Evolutionary conservation across 2,797 vertebrate genomes (phyloP).

Genomic region (Mormyrops boulengeri): DNA sequence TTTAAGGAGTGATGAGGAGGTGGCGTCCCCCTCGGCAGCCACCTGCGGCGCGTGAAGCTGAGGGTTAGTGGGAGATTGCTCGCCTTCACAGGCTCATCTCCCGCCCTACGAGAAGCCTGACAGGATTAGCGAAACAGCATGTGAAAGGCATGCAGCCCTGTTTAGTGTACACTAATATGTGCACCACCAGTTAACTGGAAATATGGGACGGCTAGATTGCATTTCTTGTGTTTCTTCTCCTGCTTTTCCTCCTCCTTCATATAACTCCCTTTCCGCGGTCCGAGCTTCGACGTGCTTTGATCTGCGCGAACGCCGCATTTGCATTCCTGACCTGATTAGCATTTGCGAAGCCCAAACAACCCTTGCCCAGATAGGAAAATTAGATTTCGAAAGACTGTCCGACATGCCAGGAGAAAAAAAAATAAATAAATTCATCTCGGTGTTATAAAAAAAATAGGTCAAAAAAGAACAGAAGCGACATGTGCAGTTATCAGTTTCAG

Average conservation of each 20-base stretch:
- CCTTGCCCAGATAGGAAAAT: slow-evolving; percentile 13
- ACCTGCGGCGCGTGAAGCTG: slow-evolving; percentile 48
- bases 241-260: neutral
- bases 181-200: slow-evolving; percentile 46
- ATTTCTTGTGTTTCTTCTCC: slow-evolving; percentile 38
- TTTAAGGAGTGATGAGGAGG: slow-evolving; percentile 54
- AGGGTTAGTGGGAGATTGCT: slow-evolving; percentile 53
- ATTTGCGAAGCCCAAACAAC: neutral
- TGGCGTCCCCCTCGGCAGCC: slow-evolving; percentile 56
- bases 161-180: slow-evolving; percentile 57
- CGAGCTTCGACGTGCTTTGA: neutral
- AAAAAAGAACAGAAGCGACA: neutral
- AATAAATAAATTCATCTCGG: neutral
- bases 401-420: neutral
- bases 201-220: slow-evolving; percentile 56
- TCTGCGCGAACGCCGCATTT: neutral
- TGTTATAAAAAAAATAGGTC: slow-evolving; percentile 6
- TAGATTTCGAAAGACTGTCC: slow-evolving; percentile 14
- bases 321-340: slow-evolving; percentile 6
- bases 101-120: slow-evolving; percentile 45
- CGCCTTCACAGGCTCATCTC: slow-evolving; percentile 57
- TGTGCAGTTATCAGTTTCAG: neutral
- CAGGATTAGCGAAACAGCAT: slow-evolving; percentile 63
- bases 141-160: slow-evolving; percentile 60
- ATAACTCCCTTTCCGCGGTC: neutral